phyloP scores from a whole-genome alignment of 1,140 invertebrate species.

The Platorchestia sp. region DNA sequence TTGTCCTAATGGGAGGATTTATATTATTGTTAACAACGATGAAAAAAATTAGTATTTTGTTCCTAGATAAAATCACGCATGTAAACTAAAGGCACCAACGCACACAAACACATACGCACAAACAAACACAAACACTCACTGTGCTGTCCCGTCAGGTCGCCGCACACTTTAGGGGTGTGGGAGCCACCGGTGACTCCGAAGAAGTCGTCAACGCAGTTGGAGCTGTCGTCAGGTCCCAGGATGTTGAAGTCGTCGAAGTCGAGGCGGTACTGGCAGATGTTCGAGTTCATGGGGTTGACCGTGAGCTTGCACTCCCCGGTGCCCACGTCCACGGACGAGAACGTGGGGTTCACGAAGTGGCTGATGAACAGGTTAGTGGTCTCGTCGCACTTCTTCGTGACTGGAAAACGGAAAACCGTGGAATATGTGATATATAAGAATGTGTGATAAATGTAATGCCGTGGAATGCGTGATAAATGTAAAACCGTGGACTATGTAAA shows the following conservation, averaged over 20 bases:
- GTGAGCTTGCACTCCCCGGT: constrained; percentile 79
- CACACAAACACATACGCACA: neutral
- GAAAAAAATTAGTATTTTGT: too few species aligned
- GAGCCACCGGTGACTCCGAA: constrained; percentile 86
- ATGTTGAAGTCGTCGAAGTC: constrained; percentile 84
- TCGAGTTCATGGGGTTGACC: constrained; percentile 80
- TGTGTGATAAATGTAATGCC: too few species aligned
- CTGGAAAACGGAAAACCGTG: neutral
- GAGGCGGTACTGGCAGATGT: constrained; percentile 83
- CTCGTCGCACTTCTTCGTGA: constrained; percentile 20
- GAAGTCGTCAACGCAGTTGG: constrained; percentile 86
- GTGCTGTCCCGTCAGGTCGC: constrained; percentile 83
- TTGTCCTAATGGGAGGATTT: too few species aligned
- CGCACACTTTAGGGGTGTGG: constrained; percentile 85
- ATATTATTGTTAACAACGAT: too few species aligned
- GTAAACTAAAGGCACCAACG: too few species aligned
- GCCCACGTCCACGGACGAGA: constrained; percentile 32
- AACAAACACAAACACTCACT: constrained; percentile 75
- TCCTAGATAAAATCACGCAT: too few species aligned
- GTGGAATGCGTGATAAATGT: neutral
- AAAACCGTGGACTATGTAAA: neutral
- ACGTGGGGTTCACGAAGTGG: constrained; percentile 31
- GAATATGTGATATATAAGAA: too few species aligned
- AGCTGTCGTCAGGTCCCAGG: constrained; percentile 80
- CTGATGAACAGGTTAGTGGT: constrained; percentile 17